A percentile compares a stretch with the other conserved stretches of the same genome.
Evolutionary conservation across 2,797 vertebrate genomes (phyloP).

Genomic region (Choloepus didactylus): DNA sequence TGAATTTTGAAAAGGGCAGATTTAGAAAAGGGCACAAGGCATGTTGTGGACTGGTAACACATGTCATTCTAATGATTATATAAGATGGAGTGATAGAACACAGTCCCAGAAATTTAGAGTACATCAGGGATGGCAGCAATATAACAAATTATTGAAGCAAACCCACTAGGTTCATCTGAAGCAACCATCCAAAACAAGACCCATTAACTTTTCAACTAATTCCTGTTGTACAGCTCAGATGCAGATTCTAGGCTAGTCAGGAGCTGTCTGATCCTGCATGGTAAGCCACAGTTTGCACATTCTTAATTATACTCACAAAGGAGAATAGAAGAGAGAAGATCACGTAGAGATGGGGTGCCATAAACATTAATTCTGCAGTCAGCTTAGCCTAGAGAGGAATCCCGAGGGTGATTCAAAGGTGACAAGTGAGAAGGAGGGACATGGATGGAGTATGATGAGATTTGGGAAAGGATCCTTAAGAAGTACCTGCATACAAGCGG

Average conservation of each 20-base stretch:
- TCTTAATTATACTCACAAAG: neutral
- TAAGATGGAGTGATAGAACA: neutral
- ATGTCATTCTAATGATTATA: neutral
- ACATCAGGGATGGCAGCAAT: neutral
- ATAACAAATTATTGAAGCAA: neutral
- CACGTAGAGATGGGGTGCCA: neutral
- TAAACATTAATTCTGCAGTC: neutral
- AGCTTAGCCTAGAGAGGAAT: neutral
- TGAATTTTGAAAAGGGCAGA: constrained; percentile 40
- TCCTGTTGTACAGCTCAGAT: neutral
- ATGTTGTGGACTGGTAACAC: neutral
- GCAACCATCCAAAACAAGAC: neutral
- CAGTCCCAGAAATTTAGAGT: neutral
- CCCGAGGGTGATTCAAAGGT: neutral
- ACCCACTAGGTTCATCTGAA: neutral
- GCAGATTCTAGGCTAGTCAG: neutral
- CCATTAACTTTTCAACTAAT: neutral
- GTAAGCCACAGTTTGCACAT: neutral
- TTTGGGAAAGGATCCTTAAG: neutral
- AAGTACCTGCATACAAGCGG: neutral
- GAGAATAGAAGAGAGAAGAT: neutral
- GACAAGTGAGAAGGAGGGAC: neutral
- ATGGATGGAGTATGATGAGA: neutral
- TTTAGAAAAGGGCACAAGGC: constrained; percentile 33
- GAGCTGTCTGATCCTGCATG: neutral